Evolutionary conservation across 2,113 vertebrate species (phyloP).

Genomic region (Tretioscincus oriximinensis): DNA sequence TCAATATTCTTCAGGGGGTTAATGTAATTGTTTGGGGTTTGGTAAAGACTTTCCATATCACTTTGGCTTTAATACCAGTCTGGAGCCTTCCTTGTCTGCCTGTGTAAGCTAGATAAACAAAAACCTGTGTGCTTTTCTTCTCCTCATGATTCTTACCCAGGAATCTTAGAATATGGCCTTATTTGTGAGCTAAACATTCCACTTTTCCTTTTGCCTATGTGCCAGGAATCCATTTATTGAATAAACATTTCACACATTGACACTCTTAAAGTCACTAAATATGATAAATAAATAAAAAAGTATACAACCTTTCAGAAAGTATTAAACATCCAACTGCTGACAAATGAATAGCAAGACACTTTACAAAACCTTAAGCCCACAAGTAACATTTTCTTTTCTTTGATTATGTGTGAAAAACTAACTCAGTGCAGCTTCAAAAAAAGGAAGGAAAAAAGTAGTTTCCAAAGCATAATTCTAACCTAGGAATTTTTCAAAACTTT

Average conservation of each 20-base stretch:
- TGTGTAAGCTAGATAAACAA: conserved; percentile 86
- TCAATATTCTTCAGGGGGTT: conserved; percentile 77
- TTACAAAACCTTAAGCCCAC: conserved; percentile 51
- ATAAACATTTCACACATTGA: conserved; percentile 80
- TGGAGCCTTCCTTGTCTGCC: conserved; percentile 86
- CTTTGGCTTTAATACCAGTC: conserved; percentile 85
- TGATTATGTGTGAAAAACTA: conserved; percentile 68
- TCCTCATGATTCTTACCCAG: conserved; percentile 72
- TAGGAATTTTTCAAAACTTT: conserved; percentile 38
- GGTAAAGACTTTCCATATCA: conserved; percentile 82
- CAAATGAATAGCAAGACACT: conserved; percentile 68
- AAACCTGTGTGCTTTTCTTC: conserved; percentile 73
- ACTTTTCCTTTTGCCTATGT: conserved; percentile 77
- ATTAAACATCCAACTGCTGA: conserved; percentile 75
- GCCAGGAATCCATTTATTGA: conserved; percentile 76
- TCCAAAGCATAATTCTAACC: conserved; percentile 56
- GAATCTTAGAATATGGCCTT: conserved; percentile 74
- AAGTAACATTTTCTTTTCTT: conserved; percentile 61
- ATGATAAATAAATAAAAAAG: conserved; percentile 72
- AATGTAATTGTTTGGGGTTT: conserved; percentile 87
- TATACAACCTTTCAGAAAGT: conserved; percentile 67
- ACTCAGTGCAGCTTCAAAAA: conserved; percentile 69
- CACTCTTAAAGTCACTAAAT: conserved; percentile 74
- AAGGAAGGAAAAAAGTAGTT: conserved; percentile 50
- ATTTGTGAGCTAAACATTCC: conserved; percentile 74